These are phyloP conservation scores for Hydrolagus affinis DNA, from an alignment of 2,113 vertebrate species.

Conservation along the genomic window DNA sequence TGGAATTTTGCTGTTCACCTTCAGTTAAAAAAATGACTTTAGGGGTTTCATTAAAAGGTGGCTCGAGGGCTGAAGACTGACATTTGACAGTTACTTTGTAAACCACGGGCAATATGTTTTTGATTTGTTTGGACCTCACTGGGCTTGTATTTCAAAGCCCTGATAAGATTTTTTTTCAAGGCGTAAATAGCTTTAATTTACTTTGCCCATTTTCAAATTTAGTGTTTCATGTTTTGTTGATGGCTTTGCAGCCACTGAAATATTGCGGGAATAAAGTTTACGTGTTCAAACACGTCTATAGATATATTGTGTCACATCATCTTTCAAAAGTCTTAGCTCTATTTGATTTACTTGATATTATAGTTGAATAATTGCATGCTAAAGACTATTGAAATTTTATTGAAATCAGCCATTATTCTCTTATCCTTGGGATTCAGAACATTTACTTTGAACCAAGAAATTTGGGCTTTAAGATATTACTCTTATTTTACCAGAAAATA, in stretches of 20 bases:
- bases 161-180: constrained; percentile 14
- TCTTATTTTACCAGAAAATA: neutral
- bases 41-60: constrained; percentile 35
- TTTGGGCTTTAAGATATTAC: neutral
- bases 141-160: constrained; percentile 34
- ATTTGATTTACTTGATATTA: constrained; percentile 36
- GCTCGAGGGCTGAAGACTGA: constrained; percentile 34
- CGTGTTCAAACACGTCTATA: constrained; percentile 34
- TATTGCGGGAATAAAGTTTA: neutral
- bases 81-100: constrained; percentile 36
- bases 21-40: constrained; percentile 34
- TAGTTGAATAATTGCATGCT: constrained; percentile 7
- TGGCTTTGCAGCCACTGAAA: neutral
- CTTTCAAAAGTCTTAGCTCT: constrained; percentile 48
- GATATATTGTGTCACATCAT: constrained; percentile 38
- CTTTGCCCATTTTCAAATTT: neutral
- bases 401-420: neutral
- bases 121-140: constrained; percentile 34
- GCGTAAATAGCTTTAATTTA: constrained; percentile 12
- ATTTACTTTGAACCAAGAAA: neutral
- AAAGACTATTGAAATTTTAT: neutral
- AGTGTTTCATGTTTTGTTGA: neutral
- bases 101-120: constrained; percentile 37
- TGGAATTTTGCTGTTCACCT: constrained; percentile 28
- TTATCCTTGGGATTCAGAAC: neutral